Percentiles rank a stretch among this genome's conserved stretches.
Conservation (phyloP, 1,140 invertebrate species). For the Elysia chlorotica region DNA sequence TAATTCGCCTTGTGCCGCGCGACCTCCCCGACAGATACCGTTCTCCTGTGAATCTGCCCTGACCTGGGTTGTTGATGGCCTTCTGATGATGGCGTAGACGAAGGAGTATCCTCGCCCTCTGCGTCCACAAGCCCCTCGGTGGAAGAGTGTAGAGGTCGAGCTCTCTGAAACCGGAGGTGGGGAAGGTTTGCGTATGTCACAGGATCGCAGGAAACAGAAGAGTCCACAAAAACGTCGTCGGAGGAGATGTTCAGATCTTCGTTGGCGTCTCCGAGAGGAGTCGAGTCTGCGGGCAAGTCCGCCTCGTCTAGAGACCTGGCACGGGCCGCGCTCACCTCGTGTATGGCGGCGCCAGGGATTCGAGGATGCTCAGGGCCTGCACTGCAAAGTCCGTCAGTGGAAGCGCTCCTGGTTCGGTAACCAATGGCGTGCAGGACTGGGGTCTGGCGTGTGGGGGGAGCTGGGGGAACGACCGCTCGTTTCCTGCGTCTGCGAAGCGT, state of each 20-base stretch:
- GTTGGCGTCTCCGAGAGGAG: slow-evolving; percentile 6
- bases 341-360: too few species aligned
- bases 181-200: slow-evolving; percentile 32
- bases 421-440: not conserved
- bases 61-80: slow-evolving; percentile 9
- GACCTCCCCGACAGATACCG: not conserved
- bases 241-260: slow-evolving; percentile 29
- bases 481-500: slow-evolving; percentile 40
- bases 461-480: slow-evolving; percentile 34
- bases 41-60: not conserved
- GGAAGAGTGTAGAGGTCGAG: too few species aligned
- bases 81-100: too few species aligned
- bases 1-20: too few species aligned
- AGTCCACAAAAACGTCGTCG: slow-evolving; percentile 34
- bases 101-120: not conserved
- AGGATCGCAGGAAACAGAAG: slow-evolving; percentile 24
- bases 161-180: not conserved
- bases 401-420: not conserved
- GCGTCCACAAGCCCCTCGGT: too few species aligned
- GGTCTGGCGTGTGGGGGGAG: slow-evolving; percentile 26
- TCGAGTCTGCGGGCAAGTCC: not conserved
- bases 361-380: too few species aligned
- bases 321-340: not conserved
- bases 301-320: not conserved
- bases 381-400: slow-evolving; percentile 2